Evolutionary conservation across 2,113 vertebrate species (phyloP), one percentile per base, ranked within the genome.

Genomic region (Smithornis capensis): DNA sequence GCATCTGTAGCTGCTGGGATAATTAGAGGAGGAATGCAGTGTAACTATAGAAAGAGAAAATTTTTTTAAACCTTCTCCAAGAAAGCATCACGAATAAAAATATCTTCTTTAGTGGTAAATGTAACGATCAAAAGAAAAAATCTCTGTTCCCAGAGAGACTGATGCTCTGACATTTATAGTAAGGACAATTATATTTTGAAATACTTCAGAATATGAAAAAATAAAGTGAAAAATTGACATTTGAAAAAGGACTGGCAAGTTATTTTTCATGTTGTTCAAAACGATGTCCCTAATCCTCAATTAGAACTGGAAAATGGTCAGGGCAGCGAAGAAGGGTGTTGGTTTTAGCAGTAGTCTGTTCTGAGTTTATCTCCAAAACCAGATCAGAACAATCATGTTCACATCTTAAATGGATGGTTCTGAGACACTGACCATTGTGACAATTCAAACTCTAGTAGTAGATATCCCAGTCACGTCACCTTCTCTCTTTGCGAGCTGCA

Each of bases 41-140:
- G 33, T 33, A 68, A 42, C 53, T 47, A 24, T 29, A 38, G 73
- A 49, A 83, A 62, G 69, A 59, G 31, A 74, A 35, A 71, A 44
- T 29, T 23, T 76, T 62, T 83, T 75, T 60, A 87, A 96, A 78
- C 19, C 55, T 86, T 68, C 55, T 80, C 29, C n/a, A 29, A 91
- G 89, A 37, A 73, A 76, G 91, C 35, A 49, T 73, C 53, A 73
- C 42, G 63, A 90, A 78, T 37, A 77, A 91, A 92, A 92, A 64
- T 44, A 53, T 19, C 49, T 88, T 95, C 74, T 73, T 89, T 64
- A 81, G 59, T 0, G 0, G 59, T 77, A 70, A 92, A 89, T 21
- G 64, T 68, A 92, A 96, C 96, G 83, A 89, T 91, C 84, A 94
- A 57, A 69, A 56, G 78, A 85, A 75, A 94, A 82, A 79, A 63